These are phyloP conservation scores for Zaprionus obscuricornis DNA, from an alignment of 2,888 invertebrate genomes.

Conservation along the genomic window DNA sequence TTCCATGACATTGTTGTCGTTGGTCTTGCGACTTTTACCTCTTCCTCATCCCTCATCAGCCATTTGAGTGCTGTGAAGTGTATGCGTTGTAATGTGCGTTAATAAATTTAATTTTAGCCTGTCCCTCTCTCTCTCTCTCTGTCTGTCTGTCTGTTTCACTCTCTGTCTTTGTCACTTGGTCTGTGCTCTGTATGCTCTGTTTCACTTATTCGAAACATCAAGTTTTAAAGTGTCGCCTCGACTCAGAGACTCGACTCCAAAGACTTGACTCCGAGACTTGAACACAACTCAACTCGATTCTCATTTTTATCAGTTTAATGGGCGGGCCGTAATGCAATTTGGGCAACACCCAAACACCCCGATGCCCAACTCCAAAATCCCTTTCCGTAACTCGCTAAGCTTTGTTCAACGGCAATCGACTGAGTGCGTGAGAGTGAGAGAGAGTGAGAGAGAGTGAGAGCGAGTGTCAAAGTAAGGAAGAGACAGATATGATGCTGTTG, in stretches of 20 bases:
- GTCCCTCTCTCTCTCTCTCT: slow-evolving; percentile 16
- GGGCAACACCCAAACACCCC: slow-evolving; percentile 29
- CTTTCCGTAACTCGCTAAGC: background rate
- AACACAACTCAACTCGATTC: slow-evolving; percentile 61
- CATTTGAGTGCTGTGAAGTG: slow-evolving; percentile 61
- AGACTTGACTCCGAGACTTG: background rate
- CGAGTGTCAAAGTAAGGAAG: no score
- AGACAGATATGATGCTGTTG: slow-evolving; percentile 58
- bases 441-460: no score
- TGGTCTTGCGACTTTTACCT: no score
- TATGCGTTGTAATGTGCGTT: slow-evolving; percentile 70
- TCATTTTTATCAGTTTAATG: slow-evolving; percentile 77
- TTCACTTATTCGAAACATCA: slow-evolving; percentile 55
- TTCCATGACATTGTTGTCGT: no score
- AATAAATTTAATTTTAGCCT: slow-evolving; percentile 76
- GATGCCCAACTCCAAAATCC: background rate
- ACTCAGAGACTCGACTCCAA: slow-evolving; percentile 12
- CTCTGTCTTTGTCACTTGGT: background rate
- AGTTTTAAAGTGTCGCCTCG: slow-evolving; percentile 72
- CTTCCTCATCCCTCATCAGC: background rate
- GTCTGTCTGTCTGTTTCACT: background rate
- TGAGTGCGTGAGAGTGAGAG: no score
- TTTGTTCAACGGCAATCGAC: no score
- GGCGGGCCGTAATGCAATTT: slow-evolving; percentile 74
- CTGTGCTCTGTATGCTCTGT: no score